Conservation (phyloP, 2,113 vertebrate species). For the Ibidorhyncha struthersii region DNA sequence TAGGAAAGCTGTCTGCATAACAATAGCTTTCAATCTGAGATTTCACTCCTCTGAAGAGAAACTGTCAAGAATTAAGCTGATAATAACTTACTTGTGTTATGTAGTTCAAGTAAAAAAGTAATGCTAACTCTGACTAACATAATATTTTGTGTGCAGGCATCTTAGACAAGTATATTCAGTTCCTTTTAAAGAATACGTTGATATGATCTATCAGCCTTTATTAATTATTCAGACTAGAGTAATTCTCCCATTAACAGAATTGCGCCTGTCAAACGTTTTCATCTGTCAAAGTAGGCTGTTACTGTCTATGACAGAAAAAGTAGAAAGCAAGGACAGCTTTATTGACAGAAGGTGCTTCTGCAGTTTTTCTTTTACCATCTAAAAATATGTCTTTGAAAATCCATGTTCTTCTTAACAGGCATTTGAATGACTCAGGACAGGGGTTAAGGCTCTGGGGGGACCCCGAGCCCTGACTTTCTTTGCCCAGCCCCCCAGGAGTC, state of each 20-base stretch:
- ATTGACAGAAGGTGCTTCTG: background rate
- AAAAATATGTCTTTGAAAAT: background rate
- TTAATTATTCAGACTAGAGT: background rate
- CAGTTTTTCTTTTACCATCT: background rate
- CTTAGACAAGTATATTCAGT: background rate
- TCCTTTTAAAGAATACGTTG: background rate
- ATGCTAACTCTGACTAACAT: background rate
- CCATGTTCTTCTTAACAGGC: background rate
- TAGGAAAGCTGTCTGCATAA: background rate
- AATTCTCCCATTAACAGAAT: background rate
- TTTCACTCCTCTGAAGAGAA: background rate
- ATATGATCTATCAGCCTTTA: background rate
- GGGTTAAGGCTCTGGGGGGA: fast-evolving
- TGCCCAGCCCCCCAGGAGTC: background rate
- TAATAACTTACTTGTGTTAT: background rate
- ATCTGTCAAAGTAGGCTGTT: background rate
- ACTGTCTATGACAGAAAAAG: background rate
- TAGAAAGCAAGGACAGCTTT: background rate
- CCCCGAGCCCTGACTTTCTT: background rate
- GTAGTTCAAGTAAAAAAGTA: background rate
- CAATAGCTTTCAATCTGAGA: background rate
- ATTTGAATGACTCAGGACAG: background rate
- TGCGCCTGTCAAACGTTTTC: background rate
- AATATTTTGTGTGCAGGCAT: background rate
- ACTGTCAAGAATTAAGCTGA: background rate